These are phyloP conservation scores for Chloropsis cyanopogon DNA, from an alignment of 2,113 vertebrate species.

Conservation along the genomic window DNA sequence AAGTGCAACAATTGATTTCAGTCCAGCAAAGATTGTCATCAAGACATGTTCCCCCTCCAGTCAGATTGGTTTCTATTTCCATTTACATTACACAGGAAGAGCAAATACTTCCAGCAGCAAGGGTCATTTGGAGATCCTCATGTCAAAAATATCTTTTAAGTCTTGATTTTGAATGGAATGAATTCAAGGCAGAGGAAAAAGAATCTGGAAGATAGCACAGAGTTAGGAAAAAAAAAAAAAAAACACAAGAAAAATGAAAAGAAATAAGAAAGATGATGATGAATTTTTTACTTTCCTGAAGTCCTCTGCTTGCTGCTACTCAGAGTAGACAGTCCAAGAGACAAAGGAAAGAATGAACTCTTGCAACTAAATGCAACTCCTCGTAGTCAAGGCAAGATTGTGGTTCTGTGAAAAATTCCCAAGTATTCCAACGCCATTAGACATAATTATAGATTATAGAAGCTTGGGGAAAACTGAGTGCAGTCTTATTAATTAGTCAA, in stretches of 20 bases:
- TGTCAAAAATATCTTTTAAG: background rate
- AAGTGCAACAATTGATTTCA: background rate
- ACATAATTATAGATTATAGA: background rate
- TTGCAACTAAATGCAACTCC: background rate
- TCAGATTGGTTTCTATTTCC: background rate
- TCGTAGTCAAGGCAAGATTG: background rate
- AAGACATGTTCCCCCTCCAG: background rate
- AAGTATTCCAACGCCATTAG: background rate
- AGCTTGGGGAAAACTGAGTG: background rate
- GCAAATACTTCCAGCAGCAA: background rate
- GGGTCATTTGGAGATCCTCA: background rate
- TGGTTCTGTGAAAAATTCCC: background rate
- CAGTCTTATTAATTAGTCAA: background rate
- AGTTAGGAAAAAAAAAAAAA: background rate
- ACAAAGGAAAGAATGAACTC: background rate
- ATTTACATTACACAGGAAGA: background rate
- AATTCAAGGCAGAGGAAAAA: background rate
- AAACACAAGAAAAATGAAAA: background rate
- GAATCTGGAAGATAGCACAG: rapidly evolving
- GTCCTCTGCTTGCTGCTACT: background rate
- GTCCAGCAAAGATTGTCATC: background rate
- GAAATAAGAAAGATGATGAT: background rate
- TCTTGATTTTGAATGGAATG: background rate
- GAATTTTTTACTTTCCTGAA: background rate
- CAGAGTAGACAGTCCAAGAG: background rate